Percentiles rank a stretch among this genome's conserved stretches.
phyloP scores from a whole-genome alignment of 1,140 invertebrate species.

The Hylaeus volcanicus region DNA sequence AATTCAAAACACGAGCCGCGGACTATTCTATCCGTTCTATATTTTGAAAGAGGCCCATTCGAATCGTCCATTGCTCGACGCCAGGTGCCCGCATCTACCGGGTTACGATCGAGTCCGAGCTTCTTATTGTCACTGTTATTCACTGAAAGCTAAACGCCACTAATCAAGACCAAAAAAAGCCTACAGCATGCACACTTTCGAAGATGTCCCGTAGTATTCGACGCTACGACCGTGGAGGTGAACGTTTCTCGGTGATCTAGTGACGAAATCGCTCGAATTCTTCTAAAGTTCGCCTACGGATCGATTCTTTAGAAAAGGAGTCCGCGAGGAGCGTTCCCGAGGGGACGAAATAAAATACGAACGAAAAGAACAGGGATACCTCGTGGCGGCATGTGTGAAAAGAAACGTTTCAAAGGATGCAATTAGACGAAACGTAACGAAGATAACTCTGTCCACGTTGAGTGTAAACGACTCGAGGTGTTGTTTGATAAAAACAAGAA shows the following conservation, averaged over 20 bases:
- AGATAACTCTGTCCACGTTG: no score
- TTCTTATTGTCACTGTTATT: slow-evolving; percentile 38
- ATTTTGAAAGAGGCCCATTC: background rate
- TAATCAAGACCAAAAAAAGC: slow-evolving; percentile 56
- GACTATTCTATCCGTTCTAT: no score
- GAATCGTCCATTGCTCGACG: slow-evolving; percentile 22
- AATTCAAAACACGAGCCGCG: no score
- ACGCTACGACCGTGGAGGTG: background rate
- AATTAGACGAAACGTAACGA: no score
- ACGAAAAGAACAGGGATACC: no score
- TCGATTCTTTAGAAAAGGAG: no score
- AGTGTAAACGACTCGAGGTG: no score
- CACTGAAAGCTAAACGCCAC: slow-evolving; percentile 45
- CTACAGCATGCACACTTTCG: slow-evolving; percentile 56
- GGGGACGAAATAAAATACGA: no score
- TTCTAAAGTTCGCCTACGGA: no score
- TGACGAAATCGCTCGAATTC: background rate
- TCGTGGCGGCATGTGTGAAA: no score
- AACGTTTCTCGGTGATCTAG: background rate
- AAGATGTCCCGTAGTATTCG: slow-evolving; percentile 1
- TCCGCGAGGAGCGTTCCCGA: no score
- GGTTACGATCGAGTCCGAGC: slow-evolving; percentile 41
- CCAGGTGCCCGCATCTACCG: background rate
- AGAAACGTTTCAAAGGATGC: no score
- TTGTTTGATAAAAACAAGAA: background rate